These are phyloP conservation scores for Lomographa bimaculata DNA, from an alignment of 2,888 invertebrate species.

Conservation along the genomic window DNA sequence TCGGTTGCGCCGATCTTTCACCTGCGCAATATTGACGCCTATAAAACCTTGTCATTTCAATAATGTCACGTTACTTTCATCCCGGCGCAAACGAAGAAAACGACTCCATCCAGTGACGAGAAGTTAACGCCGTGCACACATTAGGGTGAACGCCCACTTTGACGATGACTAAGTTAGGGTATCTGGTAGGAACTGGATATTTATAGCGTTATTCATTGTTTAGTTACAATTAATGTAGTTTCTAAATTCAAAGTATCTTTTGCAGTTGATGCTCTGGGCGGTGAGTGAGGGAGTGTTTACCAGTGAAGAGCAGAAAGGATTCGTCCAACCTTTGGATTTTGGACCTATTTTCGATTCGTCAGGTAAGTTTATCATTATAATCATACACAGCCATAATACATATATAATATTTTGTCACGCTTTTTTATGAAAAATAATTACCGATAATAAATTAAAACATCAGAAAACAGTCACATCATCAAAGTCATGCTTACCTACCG, in stretches of 20 bases:
- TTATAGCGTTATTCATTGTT: constrained; percentile 13
- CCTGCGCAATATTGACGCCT: constrained; percentile 82
- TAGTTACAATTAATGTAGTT: background rate
- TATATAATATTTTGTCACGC: constrained; percentile 6
- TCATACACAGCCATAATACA: too few species aligned
- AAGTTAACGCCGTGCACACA: constrained; percentile 45
- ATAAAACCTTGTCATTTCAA: constrained; percentile 81
- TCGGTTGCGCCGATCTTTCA: constrained; percentile 80
- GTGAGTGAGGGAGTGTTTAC: constrained; percentile 65
- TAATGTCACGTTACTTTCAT: constrained; percentile 80
- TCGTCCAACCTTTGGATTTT: constrained; percentile 82
- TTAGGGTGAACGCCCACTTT: constrained; percentile 72
- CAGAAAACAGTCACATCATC: constrained; percentile 6
- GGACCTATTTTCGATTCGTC: constrained; percentile 75
- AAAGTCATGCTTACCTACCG: constrained; percentile 43
- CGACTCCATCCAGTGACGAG: constrained; percentile 59
- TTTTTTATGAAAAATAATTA: too few species aligned
- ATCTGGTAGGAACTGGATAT: constrained; percentile 58
- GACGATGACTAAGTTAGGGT: constrained; percentile 65
- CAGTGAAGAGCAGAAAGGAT: constrained; percentile 66
- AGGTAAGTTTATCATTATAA: constrained; percentile 51
- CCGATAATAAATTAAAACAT: too few species aligned
- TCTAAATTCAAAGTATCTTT: constrained; percentile 34
- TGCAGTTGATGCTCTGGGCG: constrained; percentile 73
- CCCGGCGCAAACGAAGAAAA: constrained; percentile 72